A percentile compares a stretch with the other conserved stretches of the same genome.
phyloP scores from a whole-genome alignment of 2,113 vertebrate species.

The Isurus oxyrinchus region DNA sequence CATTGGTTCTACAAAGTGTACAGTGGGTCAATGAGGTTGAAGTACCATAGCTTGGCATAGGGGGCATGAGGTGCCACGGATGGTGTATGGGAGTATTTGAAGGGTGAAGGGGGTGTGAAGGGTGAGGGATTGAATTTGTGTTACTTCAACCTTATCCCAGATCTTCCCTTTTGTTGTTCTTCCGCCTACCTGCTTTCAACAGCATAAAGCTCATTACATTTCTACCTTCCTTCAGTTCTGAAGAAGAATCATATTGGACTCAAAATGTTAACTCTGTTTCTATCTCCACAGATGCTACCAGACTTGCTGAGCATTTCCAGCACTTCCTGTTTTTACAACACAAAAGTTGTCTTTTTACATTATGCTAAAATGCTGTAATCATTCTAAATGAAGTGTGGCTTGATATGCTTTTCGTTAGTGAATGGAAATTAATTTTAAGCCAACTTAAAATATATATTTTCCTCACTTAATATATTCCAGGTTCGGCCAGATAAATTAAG shows the following conservation, averaged over 20 bases:
- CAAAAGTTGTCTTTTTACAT: not conserved
- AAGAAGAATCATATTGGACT: not conserved
- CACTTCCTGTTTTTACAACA: not conserved
- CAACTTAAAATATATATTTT: not conserved
- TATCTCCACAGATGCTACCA: not conserved
- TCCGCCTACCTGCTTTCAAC: not conserved
- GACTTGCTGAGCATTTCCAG: no score
- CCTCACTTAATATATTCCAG: not conserved
- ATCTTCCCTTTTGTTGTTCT: not conserved
- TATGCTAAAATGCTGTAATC: not conserved
- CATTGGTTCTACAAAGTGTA: no score
- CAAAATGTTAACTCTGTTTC: not conserved
- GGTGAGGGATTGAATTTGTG: no score
- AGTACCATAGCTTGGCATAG: no score
- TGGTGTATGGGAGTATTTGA: no score
- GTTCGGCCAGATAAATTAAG: constrained; percentile 22
- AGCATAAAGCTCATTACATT: not conserved
- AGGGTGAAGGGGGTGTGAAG: no score
- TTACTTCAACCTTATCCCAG: no score
- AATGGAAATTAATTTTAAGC: not conserved
- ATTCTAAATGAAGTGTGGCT: not conserved
- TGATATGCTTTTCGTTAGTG: not conserved
- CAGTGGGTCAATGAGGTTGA: no score
- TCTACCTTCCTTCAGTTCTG: not conserved
- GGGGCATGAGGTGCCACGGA: no score